Evolutionary conservation across 2,888 invertebrate genomes (phyloP).

Genomic region (Trichopoda pennipes): DNA sequence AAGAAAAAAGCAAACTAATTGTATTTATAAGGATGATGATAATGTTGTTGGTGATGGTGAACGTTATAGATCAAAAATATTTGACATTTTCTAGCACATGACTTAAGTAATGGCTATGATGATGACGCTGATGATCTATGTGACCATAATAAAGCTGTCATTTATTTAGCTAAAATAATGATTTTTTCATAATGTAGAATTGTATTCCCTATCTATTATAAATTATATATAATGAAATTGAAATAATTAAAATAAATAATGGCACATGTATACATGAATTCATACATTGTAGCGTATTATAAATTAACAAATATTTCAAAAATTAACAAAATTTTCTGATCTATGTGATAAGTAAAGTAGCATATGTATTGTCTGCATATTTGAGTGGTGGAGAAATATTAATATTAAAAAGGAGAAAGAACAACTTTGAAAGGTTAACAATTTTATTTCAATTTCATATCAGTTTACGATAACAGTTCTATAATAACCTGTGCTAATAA

Average conservation of each 20-base stretch:
- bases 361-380: neutral
- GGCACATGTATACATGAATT: neutral
- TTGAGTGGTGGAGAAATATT: neutral
- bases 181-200: slow-evolving; percentile 37
- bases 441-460: too few relatives aligned
- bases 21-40: slow-evolving; percentile 49
- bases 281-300: neutral
- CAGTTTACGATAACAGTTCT: too few relatives aligned
- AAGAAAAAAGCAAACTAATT: slow-evolving; percentile 7
- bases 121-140: slow-evolving; percentile 53
- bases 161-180: slow-evolving; percentile 49
- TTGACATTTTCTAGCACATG: slow-evolving; percentile 51
- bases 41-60: slow-evolving; percentile 40
- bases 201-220: slow-evolving; percentile 42
- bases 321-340: neutral
- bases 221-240: slow-evolving; percentile 48
- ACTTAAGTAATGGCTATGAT: slow-evolving; percentile 23
- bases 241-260: slow-evolving; percentile 35
- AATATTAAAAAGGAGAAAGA: neutral
- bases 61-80: slow-evolving; percentile 65
- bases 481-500: too few relatives aligned
- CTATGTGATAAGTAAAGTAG: slow-evolving; percentile 9
- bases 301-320: neutral
- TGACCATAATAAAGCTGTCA: slow-evolving; percentile 61
- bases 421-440: neutral